Percentiles rank a stretch among this genome's conserved stretches.
phyloP scores from a whole-genome alignment of 2,113 vertebrate genomes.

The Ellobius talpinus region DNA sequence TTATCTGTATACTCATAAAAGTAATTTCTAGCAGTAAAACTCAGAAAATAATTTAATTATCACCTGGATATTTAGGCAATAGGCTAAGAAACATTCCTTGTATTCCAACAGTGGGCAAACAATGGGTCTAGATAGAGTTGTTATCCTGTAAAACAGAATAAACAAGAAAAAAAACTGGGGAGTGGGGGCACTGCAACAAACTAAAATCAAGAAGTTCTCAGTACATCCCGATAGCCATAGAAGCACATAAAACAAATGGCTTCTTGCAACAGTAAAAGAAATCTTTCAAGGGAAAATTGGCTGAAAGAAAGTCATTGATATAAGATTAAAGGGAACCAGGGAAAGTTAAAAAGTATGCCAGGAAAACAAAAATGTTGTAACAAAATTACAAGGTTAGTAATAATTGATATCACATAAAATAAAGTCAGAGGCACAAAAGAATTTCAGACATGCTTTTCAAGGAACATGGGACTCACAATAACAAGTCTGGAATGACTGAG shows the following conservation, averaged over 20 bases:
- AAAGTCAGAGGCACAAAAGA: neutral
- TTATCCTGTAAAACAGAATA: neutral
- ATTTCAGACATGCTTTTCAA: neutral
- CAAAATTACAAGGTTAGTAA: neutral
- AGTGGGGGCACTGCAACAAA: neutral
- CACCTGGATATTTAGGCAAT: slow-evolving; percentile 25
- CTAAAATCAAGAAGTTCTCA: slow-evolving; percentile 17
- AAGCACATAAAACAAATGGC: neutral
- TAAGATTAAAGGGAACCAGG: neutral
- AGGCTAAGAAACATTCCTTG: neutral
- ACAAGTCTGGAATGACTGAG: neutral
- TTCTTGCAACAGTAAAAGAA: neutral
- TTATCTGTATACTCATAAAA: neutral
- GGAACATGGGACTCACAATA: neutral
- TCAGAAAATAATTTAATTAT: slow-evolving; percentile 16
- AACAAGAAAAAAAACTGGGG: neutral
- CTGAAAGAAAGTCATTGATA: neutral
- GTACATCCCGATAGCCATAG: neutral
- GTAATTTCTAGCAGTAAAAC: slow-evolving; percentile 14
- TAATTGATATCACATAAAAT: neutral
- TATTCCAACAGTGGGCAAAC: slow-evolving; percentile 1
- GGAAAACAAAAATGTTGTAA: neutral
- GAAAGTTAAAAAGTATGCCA: slow-evolving; percentile 21
- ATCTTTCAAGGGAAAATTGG: neutral
- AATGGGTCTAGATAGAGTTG: neutral